Base-by-base conservation (phyloP, 2,888 invertebrate species). In the Noctua janthina region DNA sequence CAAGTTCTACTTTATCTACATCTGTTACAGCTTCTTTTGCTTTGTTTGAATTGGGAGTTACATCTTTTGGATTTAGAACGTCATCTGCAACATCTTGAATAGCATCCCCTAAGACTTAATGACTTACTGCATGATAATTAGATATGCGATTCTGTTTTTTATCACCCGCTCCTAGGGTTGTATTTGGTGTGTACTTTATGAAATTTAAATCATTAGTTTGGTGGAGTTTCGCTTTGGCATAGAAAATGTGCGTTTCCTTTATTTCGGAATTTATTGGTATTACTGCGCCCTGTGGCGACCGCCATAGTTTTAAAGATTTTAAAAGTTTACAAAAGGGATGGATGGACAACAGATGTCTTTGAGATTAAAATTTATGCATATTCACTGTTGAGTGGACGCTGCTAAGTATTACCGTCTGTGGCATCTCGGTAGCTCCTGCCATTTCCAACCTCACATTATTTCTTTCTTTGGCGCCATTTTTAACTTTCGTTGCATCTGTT, bases 41-140 rank as follows among this genome's bases (percentile, higher is more conserved):
- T 15, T 85, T 81, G 59, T 15, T 29, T n/a, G 1, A 1, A n/a
- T 74, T 8, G 1, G 43, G 7, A 86, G 46, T 92, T 94, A 92
- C 59, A 82, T 85, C 93, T 2, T 93, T 95, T 91, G 1, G 8
- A 54, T 71, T 80, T 71, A 1, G 1, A 62, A 69, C 66, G 71
- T 85, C 89, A 91, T 91, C 90, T 93, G 95, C 95, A 96, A 96
- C 96, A 96, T 97, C 96, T 97, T 96, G 96, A 94, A 95, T 93
- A 94, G 90, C 95, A 96, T 95, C 95, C 95, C 95, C 93, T 94
- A 94, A 92, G 91, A 91, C 94, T 94, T 95, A 95, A 96, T 95
- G 95, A 94, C 95, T 93, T 93, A 95, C 93, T 91, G 93, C 84
- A 90, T 89, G 76, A 74, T 92, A 91, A 94, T 94, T 91, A 92